Evolutionary conservation across 2,888 invertebrate genomes (phyloP).

Genomic region (Ypsolopha scabrella): DNA sequence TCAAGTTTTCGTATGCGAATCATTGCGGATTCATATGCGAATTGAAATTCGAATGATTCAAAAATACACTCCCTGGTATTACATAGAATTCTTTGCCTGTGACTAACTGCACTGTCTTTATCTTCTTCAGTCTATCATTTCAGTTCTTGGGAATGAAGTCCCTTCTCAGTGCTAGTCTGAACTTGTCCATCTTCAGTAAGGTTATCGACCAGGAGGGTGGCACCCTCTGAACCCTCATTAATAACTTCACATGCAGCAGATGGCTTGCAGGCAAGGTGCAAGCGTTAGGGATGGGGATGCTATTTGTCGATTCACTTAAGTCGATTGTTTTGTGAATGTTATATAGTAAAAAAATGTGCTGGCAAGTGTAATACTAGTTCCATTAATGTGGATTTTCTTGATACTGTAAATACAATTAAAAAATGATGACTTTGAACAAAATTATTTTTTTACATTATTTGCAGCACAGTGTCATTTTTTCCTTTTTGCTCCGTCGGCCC

Average conservation of each 20-base stretch:
- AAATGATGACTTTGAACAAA: too few species aligned
- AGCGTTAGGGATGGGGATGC: slow-evolving; percentile 44
- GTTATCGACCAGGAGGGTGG: slow-evolving; percentile 67
- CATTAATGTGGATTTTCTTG: too few species aligned
- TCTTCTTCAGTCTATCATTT: neutral
- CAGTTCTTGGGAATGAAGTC: neutral
- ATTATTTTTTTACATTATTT: too few species aligned
- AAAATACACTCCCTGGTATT: too few species aligned
- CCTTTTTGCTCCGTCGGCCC: too few species aligned
- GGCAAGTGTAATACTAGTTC: too few species aligned
- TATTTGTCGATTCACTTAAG: slow-evolving; percentile 32
- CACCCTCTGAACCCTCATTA: slow-evolving; percentile 50
- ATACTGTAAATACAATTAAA: too few species aligned
- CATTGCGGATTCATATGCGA: too few species aligned
- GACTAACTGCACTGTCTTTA: neutral
- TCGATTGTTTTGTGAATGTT: slow-evolving; percentile 3
- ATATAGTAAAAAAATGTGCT: slow-evolving; percentile 2
- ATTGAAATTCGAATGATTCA: too few species aligned
- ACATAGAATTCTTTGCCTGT: too few species aligned
- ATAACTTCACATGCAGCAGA: slow-evolving; percentile 65
- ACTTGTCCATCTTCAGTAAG: slow-evolving; percentile 16
- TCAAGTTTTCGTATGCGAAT: too few species aligned
- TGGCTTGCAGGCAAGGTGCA: slow-evolving; percentile 60
- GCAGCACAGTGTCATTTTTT: too few species aligned
- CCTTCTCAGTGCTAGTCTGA: neutral